Evolutionary conservation across 2,113 vertebrate genomes (phyloP), one percentile per base, ranked within the genome.

Genomic region (Uropsilus gracilis): DNA sequence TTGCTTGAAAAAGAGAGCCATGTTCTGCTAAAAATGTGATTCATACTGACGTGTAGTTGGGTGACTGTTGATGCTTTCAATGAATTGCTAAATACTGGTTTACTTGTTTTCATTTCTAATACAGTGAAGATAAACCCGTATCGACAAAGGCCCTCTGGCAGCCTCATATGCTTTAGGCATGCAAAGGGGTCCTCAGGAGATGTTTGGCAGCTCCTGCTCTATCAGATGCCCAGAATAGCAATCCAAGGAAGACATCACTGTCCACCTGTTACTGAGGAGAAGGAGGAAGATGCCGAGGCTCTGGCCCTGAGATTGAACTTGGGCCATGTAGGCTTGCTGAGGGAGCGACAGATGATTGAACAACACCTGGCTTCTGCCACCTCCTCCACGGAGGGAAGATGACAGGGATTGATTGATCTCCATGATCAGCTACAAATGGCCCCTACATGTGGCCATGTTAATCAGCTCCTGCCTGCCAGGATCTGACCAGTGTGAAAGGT

Each of bases 401-500:
- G 98, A 98, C 97, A 97, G 97, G 97, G 97, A 98, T 97, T 98
- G 98, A 98, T 98, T 98, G 98, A 98, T 98, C 98, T 97, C 98
- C 97, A 94, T 97, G 98, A 98, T 98, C 98, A 98, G 98, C 97
- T 98, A 97, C 98, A 98, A 98, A 98, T 97, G 98, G 98, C 98
- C 98, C 97, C 97, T 96, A 84, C 92, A 90, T 96, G 97, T 97
- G 98, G 98, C 97, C 98, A 98, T 87, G 98, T 98, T 98, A 98
- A 98, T 98, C 98, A 98, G 97, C 97, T 97, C 94, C 97, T 68
- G 85, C 95, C 72, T 89, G 97, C 55, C 95, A 85, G 97, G 98
- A 98, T 98, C 98, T 98, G 98, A 97, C 98, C 98, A 96, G 98
- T 98, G 97, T 98, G 98, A 98, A 98, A 98, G 98, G 98, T 98